Conservation (phyloP, 2,113 vertebrate genomes). For the Zapus hudsonius region DNA sequence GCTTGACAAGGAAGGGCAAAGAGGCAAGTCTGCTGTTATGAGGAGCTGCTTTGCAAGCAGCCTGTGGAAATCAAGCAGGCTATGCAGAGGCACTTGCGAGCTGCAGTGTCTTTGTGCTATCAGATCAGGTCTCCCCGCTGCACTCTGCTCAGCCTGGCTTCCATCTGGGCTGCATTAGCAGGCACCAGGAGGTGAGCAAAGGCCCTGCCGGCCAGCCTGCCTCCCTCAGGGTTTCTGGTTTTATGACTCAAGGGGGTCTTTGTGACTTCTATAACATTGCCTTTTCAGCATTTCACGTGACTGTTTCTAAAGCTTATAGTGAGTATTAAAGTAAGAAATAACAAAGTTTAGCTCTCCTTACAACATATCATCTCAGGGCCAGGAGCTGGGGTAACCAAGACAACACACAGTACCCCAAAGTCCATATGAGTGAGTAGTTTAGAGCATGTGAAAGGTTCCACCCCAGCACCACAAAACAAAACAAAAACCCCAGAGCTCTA, state of each 20-base stretch:
- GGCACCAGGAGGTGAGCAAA: slow-evolving; percentile 8
- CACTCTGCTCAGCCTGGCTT: not conserved
- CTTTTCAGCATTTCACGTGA: slow-evolving; percentile 31
- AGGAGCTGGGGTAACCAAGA: not conserved
- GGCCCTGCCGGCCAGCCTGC: not conserved
- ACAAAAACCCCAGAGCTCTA: not conserved
- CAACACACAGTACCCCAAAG: not conserved
- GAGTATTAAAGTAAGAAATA: slow-evolving; percentile 19
- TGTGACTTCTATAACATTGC: slow-evolving; percentile 28
- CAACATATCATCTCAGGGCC: not conserved
- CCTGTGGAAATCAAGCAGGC: not conserved
- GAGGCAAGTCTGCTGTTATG: not conserved
- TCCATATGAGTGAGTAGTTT: not conserved
- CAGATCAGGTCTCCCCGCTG: not conserved
- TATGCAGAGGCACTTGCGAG: not conserved
- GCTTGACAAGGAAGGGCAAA: not conserved
- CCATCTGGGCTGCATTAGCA: slow-evolving; percentile 54
- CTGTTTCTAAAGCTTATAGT: slow-evolving; percentile 23
- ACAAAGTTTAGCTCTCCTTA: not conserved
- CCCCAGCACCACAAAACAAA: not conserved
- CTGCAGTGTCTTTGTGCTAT: not conserved
- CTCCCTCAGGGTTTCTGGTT: not conserved
- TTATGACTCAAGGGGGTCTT: slow-evolving; percentile 40
- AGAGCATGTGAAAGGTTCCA: not conserved
- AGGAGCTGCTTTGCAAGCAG: slow-evolving; percentile 35